Evolutionary conservation across 2,888 invertebrate species (phyloP).

Genomic region (Ophioninae sp.): DNA sequence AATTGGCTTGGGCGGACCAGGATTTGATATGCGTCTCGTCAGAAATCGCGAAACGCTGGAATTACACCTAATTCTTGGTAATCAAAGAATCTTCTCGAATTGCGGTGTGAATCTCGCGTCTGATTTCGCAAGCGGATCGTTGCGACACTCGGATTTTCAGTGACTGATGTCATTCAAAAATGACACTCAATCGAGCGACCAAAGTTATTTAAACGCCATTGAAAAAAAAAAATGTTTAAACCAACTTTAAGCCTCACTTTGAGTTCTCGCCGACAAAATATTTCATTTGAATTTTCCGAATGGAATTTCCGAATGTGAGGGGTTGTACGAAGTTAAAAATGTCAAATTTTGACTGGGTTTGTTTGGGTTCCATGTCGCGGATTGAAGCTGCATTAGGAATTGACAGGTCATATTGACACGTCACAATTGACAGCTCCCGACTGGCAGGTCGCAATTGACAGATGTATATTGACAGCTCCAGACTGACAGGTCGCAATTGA

Average conservation of each 20-base stretch:
- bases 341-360: too few relatives aligned
- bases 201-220: background rate
- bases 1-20: background rate
- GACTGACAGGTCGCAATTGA: too few relatives aligned
- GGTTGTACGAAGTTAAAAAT: too few relatives aligned
- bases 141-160: constrained; percentile 42
- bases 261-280: background rate
- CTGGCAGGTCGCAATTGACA: too few relatives aligned
- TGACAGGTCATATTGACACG: too few relatives aligned
- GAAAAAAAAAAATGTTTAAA: too few relatives aligned
- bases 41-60: constrained; percentile 50
- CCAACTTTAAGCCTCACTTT: background rate
- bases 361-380: too few relatives aligned
- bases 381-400: too few relatives aligned
- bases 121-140: constrained; percentile 53
- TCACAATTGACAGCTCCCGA: too few relatives aligned
- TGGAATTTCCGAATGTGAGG: too few relatives aligned
- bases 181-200: background rate
- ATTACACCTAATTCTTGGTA: constrained; percentile 60
- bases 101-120: constrained; percentile 45
- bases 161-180: constrained; percentile 19
- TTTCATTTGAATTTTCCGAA: background rate
- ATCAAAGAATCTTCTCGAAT: constrained; percentile 52
- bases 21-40: constrained; percentile 52
- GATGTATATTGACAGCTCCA: too few relatives aligned